Base-by-base conservation (phyloP, 92 coral and sea anemone species). In the Palythoa grandiflora region DNA sequence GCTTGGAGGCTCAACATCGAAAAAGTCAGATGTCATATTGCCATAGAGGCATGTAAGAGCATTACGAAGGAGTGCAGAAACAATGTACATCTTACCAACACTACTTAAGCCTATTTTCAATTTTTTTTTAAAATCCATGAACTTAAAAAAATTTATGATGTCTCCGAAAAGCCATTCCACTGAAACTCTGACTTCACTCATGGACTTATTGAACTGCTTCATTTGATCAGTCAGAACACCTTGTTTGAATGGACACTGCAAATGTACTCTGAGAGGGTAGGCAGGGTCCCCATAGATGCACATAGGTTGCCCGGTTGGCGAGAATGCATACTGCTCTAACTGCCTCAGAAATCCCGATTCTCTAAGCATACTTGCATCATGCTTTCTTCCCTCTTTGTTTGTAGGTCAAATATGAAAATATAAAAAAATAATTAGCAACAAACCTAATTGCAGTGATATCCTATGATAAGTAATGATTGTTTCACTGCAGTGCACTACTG, bases 1-100 rank as follows among this genome's bases (percentile, higher is more conserved):
- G 53, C 65, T 89, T 71, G 91, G 88, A 59, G 83, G 84, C 16
- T 89, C 88, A 20, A 83, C 35, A 61, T 83, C 84, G 60, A 89
- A 89, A 83, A 35, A 89, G 20, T 61, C 50, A 40, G 66, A 66
- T 40, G 80, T 88, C 7, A 47, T 66, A 77, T 88, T 88, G 66
- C 87, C 73, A 71, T 88, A 50, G 55, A 80, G 51, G 65, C 90
- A 88, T 17, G 87, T 60, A 36, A 80, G 13, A 87, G 50, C 50
- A 44, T 44, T 44, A 44, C 50, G 50, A 44, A 44, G 50, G 50
- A 44, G 50, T 44, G 50, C 87, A 80, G 68, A 66, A n/a, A 80
- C 90, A 60, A 88, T 38, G 71, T 68, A 88, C 78, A 65, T 79
- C 80, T 80, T 78, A 21, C 87, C 90, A 48, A 88, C 78, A 52